Evolutionary conservation across 2,113 vertebrate species (phyloP), one percentile per base, ranked within the genome.

Genomic region (Pseudois nayaur): DNA sequence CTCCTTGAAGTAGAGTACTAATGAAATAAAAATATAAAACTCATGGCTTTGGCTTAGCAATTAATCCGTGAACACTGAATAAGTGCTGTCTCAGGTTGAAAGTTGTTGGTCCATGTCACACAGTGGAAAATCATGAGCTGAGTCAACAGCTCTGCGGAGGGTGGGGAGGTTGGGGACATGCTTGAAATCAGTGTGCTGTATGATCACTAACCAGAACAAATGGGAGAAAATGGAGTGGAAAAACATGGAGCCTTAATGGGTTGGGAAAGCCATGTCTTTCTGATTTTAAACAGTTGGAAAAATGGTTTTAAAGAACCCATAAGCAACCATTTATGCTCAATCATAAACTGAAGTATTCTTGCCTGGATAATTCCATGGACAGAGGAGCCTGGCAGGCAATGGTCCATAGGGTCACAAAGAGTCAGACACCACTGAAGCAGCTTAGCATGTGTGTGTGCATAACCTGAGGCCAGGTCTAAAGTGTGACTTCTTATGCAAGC

Each of bases 11-110:
- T 9, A 29, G 16, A 87, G 52, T 31, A 16, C 33, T 81, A 71
- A 71, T 71, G 64, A 79, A 59, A 81, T 45, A 23, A 67, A 43
- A 36, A 16, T 12, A 1, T 12, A 8, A 43, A 50, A n/a, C 13
- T 15, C 33, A n/a, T 7, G 25, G 54, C 33, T 67, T 81, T 43
- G 67, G 40, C 19, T 67, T 64, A 50, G 21, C 27, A 17, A 1
- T 29, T 16, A 14, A 27, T 5, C n/a, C 27, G 15, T 6, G 8
- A 21, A n/a, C 6, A 40, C 3, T 12, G 29, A 40, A 6, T 6
- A 33, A 21, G 55, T 9, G n/a, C 14, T 4, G 9, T 54, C 12
- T 40, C 11, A 90, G 48, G 25, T 1, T n/a, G 88, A 36, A 91
- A 62, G 67, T 5, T 21, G 5, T 5, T 52, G 15, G 23, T 6